phyloP scores from a whole-genome alignment of 2,888 invertebrate species.

The Leistus spinibarbis region DNA sequence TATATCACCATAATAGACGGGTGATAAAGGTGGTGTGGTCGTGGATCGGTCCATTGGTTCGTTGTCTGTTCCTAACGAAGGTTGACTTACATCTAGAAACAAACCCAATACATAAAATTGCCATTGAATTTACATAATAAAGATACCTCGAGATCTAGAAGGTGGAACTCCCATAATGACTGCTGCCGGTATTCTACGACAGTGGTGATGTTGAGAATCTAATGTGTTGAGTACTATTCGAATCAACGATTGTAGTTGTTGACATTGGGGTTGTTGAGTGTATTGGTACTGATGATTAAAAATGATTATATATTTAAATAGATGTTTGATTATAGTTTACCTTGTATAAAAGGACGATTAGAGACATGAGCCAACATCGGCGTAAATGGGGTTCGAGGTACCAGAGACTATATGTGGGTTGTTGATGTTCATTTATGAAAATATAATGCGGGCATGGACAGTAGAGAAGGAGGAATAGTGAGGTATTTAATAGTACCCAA shows the following conservation, averaged over 20 bases:
- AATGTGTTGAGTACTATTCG: constrained; percentile 91
- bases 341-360: constrained; percentile 95
- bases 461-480: constrained; percentile 80
- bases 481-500: constrained; percentile 83
- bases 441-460: constrained; percentile 77
- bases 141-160: constrained; percentile 68
- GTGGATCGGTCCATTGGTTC: constrained; percentile 60
- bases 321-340: constrained; percentile 57
- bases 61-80: constrained; percentile 73
- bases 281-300: constrained; percentile 71
- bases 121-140: constrained; percentile 43
- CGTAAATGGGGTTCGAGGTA: constrained; percentile 85
- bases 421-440: constrained; percentile 64
- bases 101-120: constrained; percentile 37
- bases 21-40: constrained; percentile 65
- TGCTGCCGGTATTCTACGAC: constrained; percentile 81
- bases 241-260: constrained; percentile 79
- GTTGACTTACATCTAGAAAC: constrained; percentile 72
- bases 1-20: constrained; percentile 66
- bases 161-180: constrained; percentile 76
- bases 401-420: constrained; percentile 83
- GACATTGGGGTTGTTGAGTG: constrained; percentile 70
- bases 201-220: constrained; percentile 89
- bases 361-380: constrained; percentile 90
- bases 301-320: not conserved